Evolutionary conservation across 1,140 invertebrate genomes (phyloP).

Genomic region (Drosophila chauvacae): DNA sequence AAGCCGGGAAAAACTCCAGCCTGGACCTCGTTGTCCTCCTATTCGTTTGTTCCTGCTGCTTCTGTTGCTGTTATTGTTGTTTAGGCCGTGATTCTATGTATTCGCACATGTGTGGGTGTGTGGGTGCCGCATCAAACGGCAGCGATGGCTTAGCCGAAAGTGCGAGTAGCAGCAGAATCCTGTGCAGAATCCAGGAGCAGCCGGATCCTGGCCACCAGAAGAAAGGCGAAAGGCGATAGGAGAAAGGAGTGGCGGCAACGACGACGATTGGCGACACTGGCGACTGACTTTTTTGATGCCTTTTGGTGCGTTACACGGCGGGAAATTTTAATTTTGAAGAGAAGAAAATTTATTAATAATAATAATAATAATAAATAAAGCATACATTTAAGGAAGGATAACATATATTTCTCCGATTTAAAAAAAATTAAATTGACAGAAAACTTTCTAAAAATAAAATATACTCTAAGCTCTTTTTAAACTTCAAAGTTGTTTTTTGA

Average conservation of each 20-base stretch:
- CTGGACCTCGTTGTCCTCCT: constrained; percentile 19
- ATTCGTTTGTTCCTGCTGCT: constrained; percentile 3
- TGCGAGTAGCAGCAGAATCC: constrained; percentile 56
- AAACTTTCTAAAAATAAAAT: neutral
- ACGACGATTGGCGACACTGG: constrained; percentile 53
- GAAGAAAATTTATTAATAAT: too few species aligned
- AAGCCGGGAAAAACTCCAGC: constrained; percentile 25
- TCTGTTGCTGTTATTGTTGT: constrained; percentile 62
- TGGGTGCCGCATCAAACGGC: constrained; percentile 59
- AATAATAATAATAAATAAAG: neutral
- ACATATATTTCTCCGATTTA: neutral
- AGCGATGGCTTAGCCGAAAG: constrained; percentile 67
- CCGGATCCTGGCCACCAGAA: constrained; percentile 33
- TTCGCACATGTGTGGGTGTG: constrained; percentile 16
- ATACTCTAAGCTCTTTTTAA: neutral
- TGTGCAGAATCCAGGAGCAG: constrained; percentile 20
- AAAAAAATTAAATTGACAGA: neutral
- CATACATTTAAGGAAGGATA: too few species aligned
- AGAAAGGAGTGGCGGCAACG: constrained; percentile 23
- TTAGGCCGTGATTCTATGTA: constrained; percentile 64
- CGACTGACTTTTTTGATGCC: constrained; percentile 47
- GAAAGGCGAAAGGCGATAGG: constrained; percentile 37
- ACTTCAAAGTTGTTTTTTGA: neutral
- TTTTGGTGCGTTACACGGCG: constrained; percentile 42
- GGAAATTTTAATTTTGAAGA: neutral